phyloP scores from a whole-genome alignment of 2,888 invertebrate genomes.

The Noctua fimbriata region DNA sequence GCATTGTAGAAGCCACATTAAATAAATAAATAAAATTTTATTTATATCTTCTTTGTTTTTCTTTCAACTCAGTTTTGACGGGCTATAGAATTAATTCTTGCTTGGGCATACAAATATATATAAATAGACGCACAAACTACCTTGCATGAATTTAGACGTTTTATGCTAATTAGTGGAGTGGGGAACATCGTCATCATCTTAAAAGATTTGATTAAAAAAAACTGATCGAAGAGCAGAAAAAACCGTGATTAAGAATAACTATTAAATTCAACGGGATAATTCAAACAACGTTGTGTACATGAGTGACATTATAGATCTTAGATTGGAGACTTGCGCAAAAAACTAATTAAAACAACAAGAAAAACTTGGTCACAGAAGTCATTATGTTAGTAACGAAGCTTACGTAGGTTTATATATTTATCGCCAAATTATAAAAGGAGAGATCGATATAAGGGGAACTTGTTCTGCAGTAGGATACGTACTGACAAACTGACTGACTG shows the following conservation, averaged over 20 bases:
- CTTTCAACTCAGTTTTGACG: not conserved
- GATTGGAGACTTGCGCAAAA: constrained; percentile 14
- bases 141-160: not conserved
- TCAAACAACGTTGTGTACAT: not conserved
- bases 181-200: not conserved
- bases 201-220: constrained; percentile 15
- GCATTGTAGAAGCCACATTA: not conserved
- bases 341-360: constrained; percentile 5
- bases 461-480: not conserved
- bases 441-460: not conserved
- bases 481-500: not conserved
- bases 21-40: not conserved
- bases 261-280: not conserved
- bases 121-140: not conserved
- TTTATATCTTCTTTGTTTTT: not conserved
- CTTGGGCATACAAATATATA: not conserved
- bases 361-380: constrained; percentile 15
- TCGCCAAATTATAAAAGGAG: not conserved
- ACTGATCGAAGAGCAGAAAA: not conserved
- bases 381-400: not conserved
- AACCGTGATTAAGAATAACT: not conserved
- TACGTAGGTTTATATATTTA: not conserved
- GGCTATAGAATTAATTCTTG: not conserved
- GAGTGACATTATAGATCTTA: not conserved
- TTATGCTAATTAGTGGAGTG: not conserved